Base-by-base conservation (phyloP, 2,888 invertebrate species). In the Corythucha ciliata region DNA sequence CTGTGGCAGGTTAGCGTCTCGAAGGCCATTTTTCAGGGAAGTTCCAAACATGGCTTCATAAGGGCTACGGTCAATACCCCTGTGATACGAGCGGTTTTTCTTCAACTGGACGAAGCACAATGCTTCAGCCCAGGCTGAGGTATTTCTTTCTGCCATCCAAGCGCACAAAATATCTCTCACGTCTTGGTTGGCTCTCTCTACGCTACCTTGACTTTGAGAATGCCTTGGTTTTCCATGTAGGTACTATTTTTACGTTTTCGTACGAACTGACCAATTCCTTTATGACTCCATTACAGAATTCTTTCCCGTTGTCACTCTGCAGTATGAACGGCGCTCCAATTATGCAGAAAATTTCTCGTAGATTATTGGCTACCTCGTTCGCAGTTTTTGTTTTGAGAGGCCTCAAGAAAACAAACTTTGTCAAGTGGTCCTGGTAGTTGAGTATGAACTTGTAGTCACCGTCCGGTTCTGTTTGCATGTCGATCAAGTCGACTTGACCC, bases 51-150 rank as follows among this genome's bases (percentile, higher is more conserved):
- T 26, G 5, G 66, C 67, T 61, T 66, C 60, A 57, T 65, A 66
- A 26, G 65, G 66, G 42, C 58, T 61, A 49, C 59, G 57, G 24
- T 62, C 63, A 39, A 69, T 69, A 36, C 64, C 67, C 37, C 58
- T 22, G 57, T 68, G 66, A 57, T 60, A 57, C 16, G 64, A 63
- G 58, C 60, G 58, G 54, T 69, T 70, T 62, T 70, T 69, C 65
- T 63, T 65, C 47, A 67, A 60, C 57, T 69, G 68, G 20, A 69
- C 59, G 58, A 68, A 69, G 27, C 58, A 45, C 46, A 69, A 55
- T 12, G 68, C 69, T 59, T 68, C 63, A 12, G 63, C 64, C 70
- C 69, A 70, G 51, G 64, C 29, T 40, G 62, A 4, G 61, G 62
- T n/a, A 63, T 58, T 32, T 61, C 60, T 29, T 59, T 54, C 63